Conservation (phyloP, 2,888 invertebrate species). For the Cephus rjabovi region DNA sequence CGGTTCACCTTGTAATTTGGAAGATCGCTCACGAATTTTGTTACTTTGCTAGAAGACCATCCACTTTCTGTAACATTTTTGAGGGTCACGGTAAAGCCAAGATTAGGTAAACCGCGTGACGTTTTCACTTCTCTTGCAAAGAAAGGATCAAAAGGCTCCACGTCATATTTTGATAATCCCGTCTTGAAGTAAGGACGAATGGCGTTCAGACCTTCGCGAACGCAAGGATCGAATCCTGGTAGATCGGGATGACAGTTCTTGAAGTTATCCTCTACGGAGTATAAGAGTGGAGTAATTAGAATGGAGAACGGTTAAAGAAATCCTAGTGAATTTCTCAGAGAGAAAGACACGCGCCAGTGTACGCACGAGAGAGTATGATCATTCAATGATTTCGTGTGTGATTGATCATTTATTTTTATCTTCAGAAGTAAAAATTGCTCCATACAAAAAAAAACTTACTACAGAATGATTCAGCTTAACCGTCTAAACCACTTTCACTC, state of each 20-base stretch:
- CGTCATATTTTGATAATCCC: slow-evolving; percentile 79
- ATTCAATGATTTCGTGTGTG: no score
- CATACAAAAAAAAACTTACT: no score
- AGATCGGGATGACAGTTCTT: slow-evolving; percentile 73
- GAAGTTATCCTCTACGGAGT: slow-evolving; percentile 65
- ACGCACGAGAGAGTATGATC: no score
- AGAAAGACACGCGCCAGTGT: no score
- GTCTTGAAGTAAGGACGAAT: slow-evolving; percentile 78
- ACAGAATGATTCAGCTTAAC: no score
- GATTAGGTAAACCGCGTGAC: slow-evolving; percentile 72
- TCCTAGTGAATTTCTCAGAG: no score
- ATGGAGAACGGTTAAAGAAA: no score
- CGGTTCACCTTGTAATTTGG: slow-evolving; percentile 54
- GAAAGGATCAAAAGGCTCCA: slow-evolving; percentile 85
- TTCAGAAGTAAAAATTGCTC: no score
- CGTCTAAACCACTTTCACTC: no score
- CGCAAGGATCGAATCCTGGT: slow-evolving; percentile 78
- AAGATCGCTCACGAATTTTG: slow-evolving; percentile 74
- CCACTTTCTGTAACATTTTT: slow-evolving; percentile 81
- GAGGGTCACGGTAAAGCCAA: slow-evolving; percentile 79
- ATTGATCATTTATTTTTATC: no score
- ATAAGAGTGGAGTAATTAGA: neutral
- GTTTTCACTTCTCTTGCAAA: slow-evolving; percentile 76
- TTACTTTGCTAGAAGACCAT: slow-evolving; percentile 81
- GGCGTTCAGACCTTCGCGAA: slow-evolving; percentile 79